Evolutionary conservation across 2,113 vertebrate species (phyloP).

Genomic region (Phodopus roborovskii): DNA sequence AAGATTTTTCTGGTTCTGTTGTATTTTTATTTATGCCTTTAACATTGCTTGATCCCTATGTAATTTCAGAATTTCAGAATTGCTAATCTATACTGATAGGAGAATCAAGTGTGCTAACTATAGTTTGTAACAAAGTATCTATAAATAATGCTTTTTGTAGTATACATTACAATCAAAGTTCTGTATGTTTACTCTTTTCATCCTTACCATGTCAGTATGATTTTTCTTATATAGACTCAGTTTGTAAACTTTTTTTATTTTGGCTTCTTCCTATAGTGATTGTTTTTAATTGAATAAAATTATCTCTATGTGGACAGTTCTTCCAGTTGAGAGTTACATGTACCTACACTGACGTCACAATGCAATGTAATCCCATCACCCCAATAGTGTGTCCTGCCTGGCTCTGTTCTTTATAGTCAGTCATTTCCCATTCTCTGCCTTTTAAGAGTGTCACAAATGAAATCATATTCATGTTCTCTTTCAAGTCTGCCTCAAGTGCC

Average conservation of each 20-base stretch:
- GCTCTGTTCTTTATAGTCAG: not conserved
- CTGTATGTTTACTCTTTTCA: not conserved
- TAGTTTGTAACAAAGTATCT: not conserved
- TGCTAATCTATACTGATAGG: not conserved
- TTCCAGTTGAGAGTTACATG: not conserved
- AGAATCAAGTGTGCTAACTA: not conserved
- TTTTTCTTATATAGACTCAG: not conserved
- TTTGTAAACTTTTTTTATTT: slow-evolving; percentile 1
- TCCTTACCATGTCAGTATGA: not conserved
- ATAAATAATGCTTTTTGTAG: not conserved
- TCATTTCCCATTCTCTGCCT: not conserved
- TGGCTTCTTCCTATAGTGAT: not conserved
- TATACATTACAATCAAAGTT: not conserved
- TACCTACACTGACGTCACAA: not conserved
- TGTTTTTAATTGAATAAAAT: not conserved
- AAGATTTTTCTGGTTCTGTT: not conserved
- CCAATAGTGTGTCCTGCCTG: not conserved
- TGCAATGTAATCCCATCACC: not conserved
- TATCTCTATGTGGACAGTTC: not conserved
- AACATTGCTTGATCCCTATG: not conserved
- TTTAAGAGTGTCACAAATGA: not conserved
- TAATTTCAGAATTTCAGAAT: slow-evolving; percentile 29
- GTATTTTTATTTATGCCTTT: not conserved
- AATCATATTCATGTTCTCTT: not conserved
- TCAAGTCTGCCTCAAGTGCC: not conserved